Evolutionary conservation across 2,888 invertebrate species (phyloP).

Genomic region (Catocala fraxini): DNA sequence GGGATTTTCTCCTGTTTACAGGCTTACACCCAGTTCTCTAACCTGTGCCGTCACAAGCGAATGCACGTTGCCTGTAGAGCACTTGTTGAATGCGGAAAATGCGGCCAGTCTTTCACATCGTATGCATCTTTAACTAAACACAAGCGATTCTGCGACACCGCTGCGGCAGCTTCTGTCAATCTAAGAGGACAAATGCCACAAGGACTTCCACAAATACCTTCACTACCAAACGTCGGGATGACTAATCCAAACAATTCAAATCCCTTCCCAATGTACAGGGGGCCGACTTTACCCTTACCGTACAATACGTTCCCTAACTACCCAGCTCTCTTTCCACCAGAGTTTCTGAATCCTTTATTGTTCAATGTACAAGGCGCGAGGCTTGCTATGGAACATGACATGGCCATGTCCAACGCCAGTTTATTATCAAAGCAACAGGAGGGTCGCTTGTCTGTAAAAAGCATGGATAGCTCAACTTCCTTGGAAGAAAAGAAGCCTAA

Average conservation of each 20-base stretch:
- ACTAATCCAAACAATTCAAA: conserved; percentile 80
- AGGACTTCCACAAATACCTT: conserved; percentile 75
- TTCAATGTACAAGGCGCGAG: conserved; percentile 88
- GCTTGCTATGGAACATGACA: conserved; percentile 83
- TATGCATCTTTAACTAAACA: conserved; percentile 97
- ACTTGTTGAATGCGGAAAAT: conserved; percentile 97
- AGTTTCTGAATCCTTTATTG: conserved; percentile 89
- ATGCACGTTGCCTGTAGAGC: conserved; percentile 99
- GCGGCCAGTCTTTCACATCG: conserved; percentile 97
- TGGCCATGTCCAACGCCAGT: conserved; percentile 84
- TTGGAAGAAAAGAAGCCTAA: conserved; percentile 78
- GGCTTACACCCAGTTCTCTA: conserved; percentile 99
- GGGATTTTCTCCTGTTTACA: conserved; percentile 71
- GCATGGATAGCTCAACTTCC: conserved; percentile 79
- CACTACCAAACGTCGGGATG: conserved; percentile 79
- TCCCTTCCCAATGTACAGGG: conserved; percentile 92
- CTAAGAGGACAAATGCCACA: conserved; percentile 81
- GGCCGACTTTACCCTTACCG: conserved; percentile 88
- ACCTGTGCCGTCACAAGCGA: conserved; percentile 99
- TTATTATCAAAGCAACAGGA: conserved; percentile 84
- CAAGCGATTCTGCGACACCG: conserved; percentile 98
- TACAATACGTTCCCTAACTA: conserved; percentile 90
- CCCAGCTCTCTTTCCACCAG: conserved; percentile 87
- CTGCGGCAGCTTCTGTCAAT: conserved; percentile 82
- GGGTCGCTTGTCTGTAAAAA: conserved; percentile 79